A percentile compares a stretch with the other conserved stretches of the same genome.
phyloP scores from a whole-genome alignment of 2,888 invertebrate species.

The Noctua pronuba region DNA sequence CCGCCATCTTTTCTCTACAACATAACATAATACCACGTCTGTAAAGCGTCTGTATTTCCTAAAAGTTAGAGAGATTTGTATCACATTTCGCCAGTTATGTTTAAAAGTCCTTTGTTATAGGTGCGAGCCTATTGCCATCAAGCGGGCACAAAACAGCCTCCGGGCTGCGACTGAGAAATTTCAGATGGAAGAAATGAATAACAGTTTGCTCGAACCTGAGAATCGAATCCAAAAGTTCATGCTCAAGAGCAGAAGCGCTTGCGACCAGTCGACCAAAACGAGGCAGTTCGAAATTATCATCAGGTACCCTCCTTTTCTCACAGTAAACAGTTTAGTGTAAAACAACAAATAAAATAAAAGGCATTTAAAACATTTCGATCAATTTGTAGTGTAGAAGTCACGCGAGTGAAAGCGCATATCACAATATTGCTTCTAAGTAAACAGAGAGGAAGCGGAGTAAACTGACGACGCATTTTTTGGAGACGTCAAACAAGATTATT shows the following conservation, averaged over 20 bases:
- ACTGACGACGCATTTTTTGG: slow-evolving; percentile 2
- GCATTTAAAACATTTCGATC: slow-evolving; percentile 41
- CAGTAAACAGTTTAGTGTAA: slow-evolving; percentile 14
- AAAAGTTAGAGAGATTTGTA: not conserved
- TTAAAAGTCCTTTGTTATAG: not conserved
- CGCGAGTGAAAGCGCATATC: slow-evolving; percentile 74
- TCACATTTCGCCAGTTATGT: not conserved
- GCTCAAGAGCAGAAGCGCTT: not conserved
- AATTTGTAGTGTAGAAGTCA: slow-evolving; percentile 63
- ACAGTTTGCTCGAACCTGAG: not conserved
- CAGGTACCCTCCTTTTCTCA: slow-evolving; percentile 19
- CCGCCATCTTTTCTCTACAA: not conserved
- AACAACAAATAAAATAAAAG: slow-evolving; percentile 15
- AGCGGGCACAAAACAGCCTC: not conserved
- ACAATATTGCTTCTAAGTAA: slow-evolving; percentile 45
- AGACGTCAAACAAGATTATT: not conserved
- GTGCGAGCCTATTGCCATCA: not conserved
- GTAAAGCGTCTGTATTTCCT: not conserved
- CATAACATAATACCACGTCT: not conserved
- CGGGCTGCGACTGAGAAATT: not conserved
- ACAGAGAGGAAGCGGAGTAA: slow-evolving; percentile 42
- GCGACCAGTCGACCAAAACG: not conserved
- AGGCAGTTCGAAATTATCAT: not conserved
- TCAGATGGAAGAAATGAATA: not conserved
- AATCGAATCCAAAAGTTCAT: not conserved